Conservation (phyloP, 2,797 vertebrate genomes). For the Rhyacichthys aspro region DNA sequence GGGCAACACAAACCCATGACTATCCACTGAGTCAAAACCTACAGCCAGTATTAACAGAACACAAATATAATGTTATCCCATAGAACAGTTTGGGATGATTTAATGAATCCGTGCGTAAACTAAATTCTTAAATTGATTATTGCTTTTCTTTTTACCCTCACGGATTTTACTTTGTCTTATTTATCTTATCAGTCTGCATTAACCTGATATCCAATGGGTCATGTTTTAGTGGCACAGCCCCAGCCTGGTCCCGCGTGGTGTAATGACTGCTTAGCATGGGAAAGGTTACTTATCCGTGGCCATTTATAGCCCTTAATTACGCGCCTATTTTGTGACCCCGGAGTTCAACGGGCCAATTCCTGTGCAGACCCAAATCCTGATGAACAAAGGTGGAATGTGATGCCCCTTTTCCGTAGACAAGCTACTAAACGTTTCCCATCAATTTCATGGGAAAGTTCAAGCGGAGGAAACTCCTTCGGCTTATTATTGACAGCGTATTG, state of each 20-base stretch:
- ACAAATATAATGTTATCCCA: too few relatives aligned
- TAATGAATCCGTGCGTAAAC: too few relatives aligned
- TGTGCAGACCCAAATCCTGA: conserved; percentile 72
- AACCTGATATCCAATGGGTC: conserved; percentile 6
- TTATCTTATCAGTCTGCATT: background rate
- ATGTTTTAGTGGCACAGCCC: background rate
- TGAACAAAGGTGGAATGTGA: conserved; percentile 81
- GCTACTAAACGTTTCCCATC: conserved; percentile 75
- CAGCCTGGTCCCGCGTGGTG: conserved; percentile 20
- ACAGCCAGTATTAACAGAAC: too few relatives aligned
- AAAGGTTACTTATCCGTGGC: conserved; percentile 71
- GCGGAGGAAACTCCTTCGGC: conserved; percentile 56
- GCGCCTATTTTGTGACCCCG: conserved; percentile 80
- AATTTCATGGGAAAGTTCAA: conserved; percentile 73
- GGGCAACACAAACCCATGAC: conserved; percentile 5
- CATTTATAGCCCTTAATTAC: conserved; percentile 83
- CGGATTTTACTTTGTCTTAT: background rate
- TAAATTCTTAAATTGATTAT: background rate
- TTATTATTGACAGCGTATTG: conserved; percentile 73
- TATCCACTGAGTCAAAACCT: background rate
- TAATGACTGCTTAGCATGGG: conserved; percentile 69
- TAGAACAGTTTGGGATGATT: too few relatives aligned
- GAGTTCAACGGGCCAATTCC: conserved; percentile 79
- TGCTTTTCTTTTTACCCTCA: background rate
- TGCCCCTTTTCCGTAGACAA: conserved; percentile 65